phyloP scores from a whole-genome alignment of 2,113 vertebrate genomes.

The Empidonax alnorum region DNA sequence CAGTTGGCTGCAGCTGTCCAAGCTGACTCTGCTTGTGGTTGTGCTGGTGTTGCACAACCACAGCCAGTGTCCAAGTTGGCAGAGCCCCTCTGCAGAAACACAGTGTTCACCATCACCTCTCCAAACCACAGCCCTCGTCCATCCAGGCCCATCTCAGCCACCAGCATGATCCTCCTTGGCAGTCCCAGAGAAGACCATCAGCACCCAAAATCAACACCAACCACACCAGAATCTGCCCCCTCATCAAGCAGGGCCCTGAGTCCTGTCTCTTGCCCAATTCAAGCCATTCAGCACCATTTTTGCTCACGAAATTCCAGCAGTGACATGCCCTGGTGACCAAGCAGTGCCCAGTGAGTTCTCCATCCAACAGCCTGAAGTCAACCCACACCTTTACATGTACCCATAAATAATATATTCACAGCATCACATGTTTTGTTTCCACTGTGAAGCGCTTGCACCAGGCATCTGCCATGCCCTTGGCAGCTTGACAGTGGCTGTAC shows the following conservation, averaged over 20 bases:
- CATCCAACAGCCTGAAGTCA: background rate
- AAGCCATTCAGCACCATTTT: background rate
- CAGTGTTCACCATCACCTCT: background rate
- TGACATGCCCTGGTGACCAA: background rate
- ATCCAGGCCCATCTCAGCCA: background rate
- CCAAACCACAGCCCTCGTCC: background rate
- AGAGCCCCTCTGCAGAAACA: background rate
- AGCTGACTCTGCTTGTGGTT: background rate
- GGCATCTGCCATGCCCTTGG: background rate
- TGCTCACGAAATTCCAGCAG: background rate
- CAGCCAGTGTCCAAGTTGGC: background rate
- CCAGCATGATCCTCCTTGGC: background rate
- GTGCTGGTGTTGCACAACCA: background rate
- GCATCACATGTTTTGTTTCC: background rate
- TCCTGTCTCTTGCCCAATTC: background rate
- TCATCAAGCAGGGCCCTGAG: background rate
- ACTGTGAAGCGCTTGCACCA: background rate
- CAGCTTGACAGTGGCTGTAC: too few relatives aligned
- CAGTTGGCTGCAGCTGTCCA: background rate
- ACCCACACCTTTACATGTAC: background rate
- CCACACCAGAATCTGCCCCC: background rate
- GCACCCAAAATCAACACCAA: background rate
- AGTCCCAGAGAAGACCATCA: background rate
- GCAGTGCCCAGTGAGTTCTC: background rate
- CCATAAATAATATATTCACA: background rate